Evolutionary conservation across 2,797 vertebrate genomes (phyloP).

Genomic region (Sparus aurata): DNA sequence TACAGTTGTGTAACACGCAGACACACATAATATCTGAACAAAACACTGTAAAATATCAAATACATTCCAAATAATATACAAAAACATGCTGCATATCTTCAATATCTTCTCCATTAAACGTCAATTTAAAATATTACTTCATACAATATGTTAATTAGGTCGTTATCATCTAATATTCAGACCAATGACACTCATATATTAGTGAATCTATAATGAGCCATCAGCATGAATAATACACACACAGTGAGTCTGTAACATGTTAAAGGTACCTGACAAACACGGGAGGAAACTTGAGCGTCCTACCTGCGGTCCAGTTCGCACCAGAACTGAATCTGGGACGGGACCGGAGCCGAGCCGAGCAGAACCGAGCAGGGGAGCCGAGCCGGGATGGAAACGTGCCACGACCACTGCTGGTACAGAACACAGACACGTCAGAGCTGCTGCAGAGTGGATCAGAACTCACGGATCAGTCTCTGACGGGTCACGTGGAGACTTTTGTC

Average conservation of each 20-base stretch:
- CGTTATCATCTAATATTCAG: conserved; percentile 44
- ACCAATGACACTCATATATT: conserved; percentile 10
- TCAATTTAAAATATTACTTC: conserved; percentile 22
- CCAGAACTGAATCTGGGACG: conserved; percentile 1
- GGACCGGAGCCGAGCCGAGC: background rate
- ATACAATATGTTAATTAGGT: conserved; percentile 31
- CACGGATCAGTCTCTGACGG: background rate
- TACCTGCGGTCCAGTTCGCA: conserved; percentile 37
- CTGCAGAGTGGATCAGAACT: background rate
- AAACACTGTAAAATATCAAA: background rate
- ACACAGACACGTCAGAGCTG: background rate
- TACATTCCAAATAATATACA: background rate
- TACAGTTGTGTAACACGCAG: background rate
- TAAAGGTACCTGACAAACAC: too few species aligned
- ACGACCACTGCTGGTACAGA: conserved; percentile 29
- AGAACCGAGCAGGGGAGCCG: too few species aligned
- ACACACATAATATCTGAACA: too few species aligned
- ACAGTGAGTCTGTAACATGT: background rate
- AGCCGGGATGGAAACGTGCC: conserved; percentile 22
- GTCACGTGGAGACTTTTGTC: too few species aligned
- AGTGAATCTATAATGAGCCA: background rate
- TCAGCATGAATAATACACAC: background rate
- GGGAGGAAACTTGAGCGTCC: background rate
- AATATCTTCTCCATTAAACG: conserved; percentile 1
- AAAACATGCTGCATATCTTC: background rate